Evolutionary conservation across 2,888 invertebrate species (phyloP), one percentile per base, ranked within the genome.

Genomic region (Schizotus pectinicornis): DNA sequence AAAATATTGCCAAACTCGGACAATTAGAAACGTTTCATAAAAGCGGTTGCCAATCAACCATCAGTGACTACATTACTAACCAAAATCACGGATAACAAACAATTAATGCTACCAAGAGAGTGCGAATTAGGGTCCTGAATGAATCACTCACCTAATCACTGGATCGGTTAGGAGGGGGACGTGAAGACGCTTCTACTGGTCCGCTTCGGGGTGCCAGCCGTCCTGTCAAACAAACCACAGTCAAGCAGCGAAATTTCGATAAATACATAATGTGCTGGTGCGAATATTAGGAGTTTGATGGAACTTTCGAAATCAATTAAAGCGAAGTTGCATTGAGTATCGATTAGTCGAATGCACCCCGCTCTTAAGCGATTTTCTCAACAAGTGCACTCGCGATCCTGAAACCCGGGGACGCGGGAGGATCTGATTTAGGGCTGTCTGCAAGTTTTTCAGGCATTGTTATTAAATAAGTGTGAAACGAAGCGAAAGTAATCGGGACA

Each of bases 381-480:
- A 43, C 55, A 55, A 59, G 55, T 55, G 55, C 52, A 57, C 62
- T 52, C 5, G 22, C 22, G 22, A 22, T 54, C 47, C 36, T 37
- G 39, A 38, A 46, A 39, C 13, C 22, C 47, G 42, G 32, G 32
- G 36, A 31, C 14, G 22, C 8, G 55, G 60, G 49, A 57, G 33
- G 54, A 58, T 62, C 52, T 53, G 67, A 66, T 70, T 70, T 66
- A 58, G 58, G 67, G 64, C 67, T 61, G 67, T 58, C 64, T 67
- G 51, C 41, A 62, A 68, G 66, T 71, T 68, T 67, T 70, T 67
- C 68, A 67, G 59, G 62, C 69, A 72, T 71, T 75, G 72, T 75
- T 77, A 77, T 76, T 77, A 76, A 76, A 77, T 76, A 74, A 74
- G 72, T 73, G 75, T 75, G 74, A 74, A 74, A 68, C 75, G 74